Base-by-base conservation (phyloP, 2,888 invertebrate genomes). In the Mactromeris polynyma region DNA sequence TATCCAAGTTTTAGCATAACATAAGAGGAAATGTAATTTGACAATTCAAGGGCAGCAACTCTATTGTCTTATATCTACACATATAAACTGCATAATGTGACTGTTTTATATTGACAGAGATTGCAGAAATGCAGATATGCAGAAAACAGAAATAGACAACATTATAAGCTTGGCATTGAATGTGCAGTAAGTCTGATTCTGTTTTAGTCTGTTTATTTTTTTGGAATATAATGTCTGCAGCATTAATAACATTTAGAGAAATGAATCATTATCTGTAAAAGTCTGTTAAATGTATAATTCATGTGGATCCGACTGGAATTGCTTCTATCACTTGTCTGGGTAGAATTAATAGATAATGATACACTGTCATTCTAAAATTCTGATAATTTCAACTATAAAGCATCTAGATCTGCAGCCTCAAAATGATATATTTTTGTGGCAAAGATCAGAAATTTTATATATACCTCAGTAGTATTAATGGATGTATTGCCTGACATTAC, bases 261-360 rank as follows among this genome's bases (percentile, higher is more conserved):
- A 64, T 64, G 11, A 64, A 73, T 33, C 33, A 73, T 33, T 36
- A 73, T 73, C 36, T 73, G 33, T 36, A 14, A 36, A 73, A 19
- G 73, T 33, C 73, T 73, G 73, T 73, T 73, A 33, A 73, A 33
- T 33, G 36, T 73, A 36, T 73, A 73, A 36, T 36, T 73, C 31
- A 33, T 36, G 36, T 26, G 73, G 58, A 58, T 26, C 19, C 7
- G 58, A 58, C 58, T 26, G 58, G 19, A 73, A 73, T 33, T 73
- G 73, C 0, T 36, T 33, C 58, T 64, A 64, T n/a, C 58, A 26
- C 58, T 64, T n/a, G 58, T 64, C 58, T 64, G 58, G 26, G 58
- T 64, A 64, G 58, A 26, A 26, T 64, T 26, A 26, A 64, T 64
- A 26, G 58, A 73, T 33, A 73, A 73, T 73, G 73, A 17, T 36